Evolutionary conservation across 2,797 vertebrate genomes (phyloP).

Genomic region (Cichlasoma orientale): DNA sequence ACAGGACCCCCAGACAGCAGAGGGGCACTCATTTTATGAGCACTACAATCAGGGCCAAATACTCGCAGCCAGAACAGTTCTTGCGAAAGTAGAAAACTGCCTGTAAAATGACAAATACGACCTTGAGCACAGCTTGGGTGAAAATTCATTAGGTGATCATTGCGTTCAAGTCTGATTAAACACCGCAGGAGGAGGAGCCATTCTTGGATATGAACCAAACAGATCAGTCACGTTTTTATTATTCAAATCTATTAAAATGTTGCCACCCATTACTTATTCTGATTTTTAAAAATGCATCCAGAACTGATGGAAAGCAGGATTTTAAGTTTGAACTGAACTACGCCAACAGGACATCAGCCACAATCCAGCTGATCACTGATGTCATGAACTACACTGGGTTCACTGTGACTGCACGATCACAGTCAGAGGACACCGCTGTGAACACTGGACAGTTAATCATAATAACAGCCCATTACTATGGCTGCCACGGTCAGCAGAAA

Average conservation of each 20-base stretch:
- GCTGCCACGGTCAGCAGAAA: constrained; percentile 33
- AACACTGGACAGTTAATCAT: constrained; percentile 40
- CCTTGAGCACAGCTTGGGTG: too few relatives aligned
- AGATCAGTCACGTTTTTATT: background rate
- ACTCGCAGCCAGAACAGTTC: background rate
- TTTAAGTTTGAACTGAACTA: too few relatives aligned
- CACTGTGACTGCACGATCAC: background rate
- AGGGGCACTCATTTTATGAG: background rate
- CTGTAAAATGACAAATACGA: background rate
- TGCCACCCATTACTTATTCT: background rate
- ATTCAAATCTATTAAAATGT: background rate
- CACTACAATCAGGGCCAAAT: background rate
- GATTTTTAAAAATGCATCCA: background rate
- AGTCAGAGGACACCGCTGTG: constrained; percentile 19
- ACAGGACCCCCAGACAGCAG: background rate
- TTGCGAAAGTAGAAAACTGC: background rate
- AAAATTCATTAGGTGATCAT: too few relatives aligned
- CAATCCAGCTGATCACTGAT: background rate
- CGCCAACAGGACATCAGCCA: background rate
- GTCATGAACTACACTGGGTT: background rate
- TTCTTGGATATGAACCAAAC: background rate
- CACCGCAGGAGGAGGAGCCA: background rate
- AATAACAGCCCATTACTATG: constrained; percentile 36
- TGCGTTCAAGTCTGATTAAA: background rate
- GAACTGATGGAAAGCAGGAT: background rate